phyloP scores from a whole-genome alignment of 2,797 vertebrate genomes.

The Notamacropus eugenii region DNA sequence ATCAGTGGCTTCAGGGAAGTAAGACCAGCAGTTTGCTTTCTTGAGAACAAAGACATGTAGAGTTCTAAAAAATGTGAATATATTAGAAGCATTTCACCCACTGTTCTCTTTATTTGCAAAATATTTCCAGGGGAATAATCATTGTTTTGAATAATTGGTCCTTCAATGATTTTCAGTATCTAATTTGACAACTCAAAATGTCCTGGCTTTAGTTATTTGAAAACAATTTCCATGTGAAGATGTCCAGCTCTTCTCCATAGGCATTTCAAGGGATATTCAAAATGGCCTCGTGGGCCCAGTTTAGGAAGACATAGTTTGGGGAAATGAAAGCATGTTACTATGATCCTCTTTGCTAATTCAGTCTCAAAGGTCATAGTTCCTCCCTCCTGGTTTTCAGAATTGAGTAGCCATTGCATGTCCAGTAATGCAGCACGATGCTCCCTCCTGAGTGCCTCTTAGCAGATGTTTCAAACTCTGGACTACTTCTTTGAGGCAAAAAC shows the following conservation, averaged over 20 bases:
- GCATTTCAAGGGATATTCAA: not conserved
- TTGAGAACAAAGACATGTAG: constrained; percentile 86
- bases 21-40: constrained; percentile 85
- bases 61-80: constrained; percentile 80
- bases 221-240: not conserved
- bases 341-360: not conserved
- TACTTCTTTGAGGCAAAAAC: not conserved
- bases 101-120: constrained; percentile 81
- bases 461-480: not conserved
- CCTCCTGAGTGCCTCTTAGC: constrained; percentile 39
- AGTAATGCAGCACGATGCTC: not conserved
- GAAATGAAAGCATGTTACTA: not conserved
- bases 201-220: constrained; percentile 22
- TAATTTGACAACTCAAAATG: constrained; percentile 66
- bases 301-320: not conserved
- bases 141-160: constrained; percentile 80
- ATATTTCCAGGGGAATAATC: constrained; percentile 77
- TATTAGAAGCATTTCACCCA: constrained; percentile 83
- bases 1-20: constrained; percentile 88
- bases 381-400: not conserved
- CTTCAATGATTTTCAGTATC: constrained; percentile 76
- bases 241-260: not conserved
- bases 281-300: not conserved
- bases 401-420: constrained; percentile 1
- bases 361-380: not conserved